Evolutionary conservation across 1,140 invertebrate genomes (phyloP).

Genomic region (Cherax destructor): DNA sequence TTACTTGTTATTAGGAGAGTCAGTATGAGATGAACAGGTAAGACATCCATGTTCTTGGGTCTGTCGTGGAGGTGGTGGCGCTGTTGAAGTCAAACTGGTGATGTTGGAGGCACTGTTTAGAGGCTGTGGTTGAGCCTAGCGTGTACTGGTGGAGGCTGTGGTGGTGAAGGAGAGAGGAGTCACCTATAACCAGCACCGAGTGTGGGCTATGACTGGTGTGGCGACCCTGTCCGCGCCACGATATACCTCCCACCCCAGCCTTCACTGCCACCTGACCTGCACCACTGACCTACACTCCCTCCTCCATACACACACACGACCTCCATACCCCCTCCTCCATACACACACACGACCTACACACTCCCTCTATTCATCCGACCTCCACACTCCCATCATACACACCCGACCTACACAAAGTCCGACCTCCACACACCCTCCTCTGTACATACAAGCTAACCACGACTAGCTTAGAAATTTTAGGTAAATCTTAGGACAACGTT

Average conservation of each 20-base stretch:
- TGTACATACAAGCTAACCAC: too few relatives aligned
- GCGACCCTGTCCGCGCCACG: not conserved
- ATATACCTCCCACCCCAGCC: slow-evolving; percentile 1
- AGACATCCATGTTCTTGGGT: not conserved
- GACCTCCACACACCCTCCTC: too few relatives aligned
- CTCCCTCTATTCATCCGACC: not conserved
- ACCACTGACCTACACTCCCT: not conserved
- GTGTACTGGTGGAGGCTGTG: not conserved
- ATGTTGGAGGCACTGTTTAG: too few relatives aligned
- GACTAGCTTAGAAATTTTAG: too few relatives aligned
- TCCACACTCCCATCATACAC: not conserved
- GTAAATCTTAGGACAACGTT: too few relatives aligned
- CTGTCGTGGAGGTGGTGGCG: not conserved
- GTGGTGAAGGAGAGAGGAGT: not conserved
- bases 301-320: not conserved
- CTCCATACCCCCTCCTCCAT: not conserved
- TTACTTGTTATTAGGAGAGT: not conserved
- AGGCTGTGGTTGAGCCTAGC: too few relatives aligned
- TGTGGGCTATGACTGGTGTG: not conserved
- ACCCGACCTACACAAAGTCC: too few relatives aligned
- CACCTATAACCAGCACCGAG: not conserved
- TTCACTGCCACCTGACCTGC: not conserved
- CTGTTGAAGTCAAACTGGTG: too few relatives aligned
- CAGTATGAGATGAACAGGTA: not conserved
- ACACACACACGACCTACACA: not conserved